Base-by-base conservation (phyloP, 2,113 vertebrate genomes). In the Hippoglossus stenolepis region DNA sequence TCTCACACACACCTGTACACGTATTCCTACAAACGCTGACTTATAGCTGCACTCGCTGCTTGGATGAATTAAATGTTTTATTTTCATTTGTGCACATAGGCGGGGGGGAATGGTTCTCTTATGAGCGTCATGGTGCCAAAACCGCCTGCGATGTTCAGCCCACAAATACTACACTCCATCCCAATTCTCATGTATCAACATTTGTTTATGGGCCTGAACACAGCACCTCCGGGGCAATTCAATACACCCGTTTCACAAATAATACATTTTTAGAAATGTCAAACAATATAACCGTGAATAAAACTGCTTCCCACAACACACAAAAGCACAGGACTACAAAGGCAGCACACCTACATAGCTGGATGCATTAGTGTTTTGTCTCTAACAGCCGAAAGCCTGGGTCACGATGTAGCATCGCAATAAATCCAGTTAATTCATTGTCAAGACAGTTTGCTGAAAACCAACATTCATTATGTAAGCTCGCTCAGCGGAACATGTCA, bases 381-480 rank as follows among this genome's bases (percentile, higher is more conserved):
- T 86, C 78, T 35, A 85, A 54, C 83, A 81, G 81, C 85, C 81
- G 79, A 74, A 73, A 80, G 82, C 80, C 35, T 67, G 79, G 89
- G 85, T 90, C 84, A 87, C 83, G 58, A 73, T 84, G 79, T 83
- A 66, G 76, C 75, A 53, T 65, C 82, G 80, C 80, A 85, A 88
- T 86, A 89, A 87, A 87, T 87, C 84, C 87, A 85, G 73, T 73
- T 85, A 85, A 91, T 87, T 87, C 75, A 87, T 88, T 87, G 81
- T 90, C 68, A 85, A 65, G 83, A 87, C 84, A 86, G 79, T 83
- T 87, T 88, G 67, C 84, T 85, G 85, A 86, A 90, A 90, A 87
- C 82, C 76, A 87, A 75, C 87, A 89, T 90, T 89, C 73, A 85
- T 92, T 88, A 89, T 88, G 82, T 83, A 85, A 88, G 72, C 76